Conservation (phyloP, 2,113 vertebrate genomes). For the Macaca nemestrina region DNA sequence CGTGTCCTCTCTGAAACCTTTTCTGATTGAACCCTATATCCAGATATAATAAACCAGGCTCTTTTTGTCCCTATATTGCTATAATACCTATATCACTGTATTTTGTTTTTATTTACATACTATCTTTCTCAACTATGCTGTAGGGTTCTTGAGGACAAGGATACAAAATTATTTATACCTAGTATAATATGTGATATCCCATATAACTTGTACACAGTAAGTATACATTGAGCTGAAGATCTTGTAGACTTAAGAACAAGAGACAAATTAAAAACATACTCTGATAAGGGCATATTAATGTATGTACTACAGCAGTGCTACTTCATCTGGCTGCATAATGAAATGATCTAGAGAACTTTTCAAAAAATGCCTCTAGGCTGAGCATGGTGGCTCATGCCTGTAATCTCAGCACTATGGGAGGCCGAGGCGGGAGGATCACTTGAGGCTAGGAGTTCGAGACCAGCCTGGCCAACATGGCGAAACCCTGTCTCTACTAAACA, state of each 20-base stretch:
- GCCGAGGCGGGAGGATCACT: not conserved
- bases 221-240: not conserved
- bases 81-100: not conserved
- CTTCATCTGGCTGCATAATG: not conserved
- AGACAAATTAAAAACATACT: not conserved
- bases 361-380: not conserved
- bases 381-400: not conserved
- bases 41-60: not conserved
- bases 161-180: not conserved
- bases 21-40: not conserved
- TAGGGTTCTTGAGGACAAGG: not conserved
- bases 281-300: not conserved
- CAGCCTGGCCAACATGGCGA: not conserved
- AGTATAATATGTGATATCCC: not conserved
- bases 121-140: not conserved
- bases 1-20: not conserved
- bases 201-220: not conserved
- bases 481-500: not conserved
- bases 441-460: not conserved
- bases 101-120: not conserved
- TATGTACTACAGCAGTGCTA: not conserved
- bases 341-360: not conserved
- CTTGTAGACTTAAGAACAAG: not conserved
- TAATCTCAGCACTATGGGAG: not conserved
- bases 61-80: not conserved